A percentile compares a stretch with the other conserved stretches of the same genome.
Evolutionary conservation across 2,113 vertebrate genomes (phyloP).

Genomic region (Eptesicus fuscus): DNA sequence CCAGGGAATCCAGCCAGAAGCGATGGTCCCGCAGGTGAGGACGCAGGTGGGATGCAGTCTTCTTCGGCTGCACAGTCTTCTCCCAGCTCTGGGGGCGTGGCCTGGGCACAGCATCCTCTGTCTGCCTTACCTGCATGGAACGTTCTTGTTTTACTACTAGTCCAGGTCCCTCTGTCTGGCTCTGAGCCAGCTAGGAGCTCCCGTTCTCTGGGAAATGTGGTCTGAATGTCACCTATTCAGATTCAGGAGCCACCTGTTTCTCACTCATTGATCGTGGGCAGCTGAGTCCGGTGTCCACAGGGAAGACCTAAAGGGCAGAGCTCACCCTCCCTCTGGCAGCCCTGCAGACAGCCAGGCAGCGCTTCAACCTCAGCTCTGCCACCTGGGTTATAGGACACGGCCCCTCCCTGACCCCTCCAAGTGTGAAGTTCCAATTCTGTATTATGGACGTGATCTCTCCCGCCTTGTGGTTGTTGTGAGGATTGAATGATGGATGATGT

Average conservation of each 20-base stretch:
- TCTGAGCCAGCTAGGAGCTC: neutral
- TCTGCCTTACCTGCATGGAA: neutral
- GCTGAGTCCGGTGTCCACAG: neutral
- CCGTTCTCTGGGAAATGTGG: neutral
- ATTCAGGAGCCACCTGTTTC: neutral
- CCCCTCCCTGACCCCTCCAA: neutral
- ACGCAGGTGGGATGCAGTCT: neutral
- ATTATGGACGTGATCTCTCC: neutral
- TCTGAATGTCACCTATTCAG: neutral
- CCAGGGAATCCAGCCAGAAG: neutral
- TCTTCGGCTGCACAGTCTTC: neutral
- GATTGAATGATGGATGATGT: neutral
- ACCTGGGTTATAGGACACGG: neutral
- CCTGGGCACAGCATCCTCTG: neutral
- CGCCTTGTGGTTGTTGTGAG: neutral
- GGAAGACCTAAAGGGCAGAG: neutral
- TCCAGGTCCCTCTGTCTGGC: neutral
- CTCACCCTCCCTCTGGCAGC: neutral
- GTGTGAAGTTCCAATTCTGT: neutral
- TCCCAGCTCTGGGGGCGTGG: neutral
- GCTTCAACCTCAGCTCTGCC: neutral
- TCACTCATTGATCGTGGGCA: neutral
- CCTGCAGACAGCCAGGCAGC: neutral
- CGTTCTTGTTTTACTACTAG: neutral
- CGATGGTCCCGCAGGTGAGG: neutral